Percentiles rank a stretch among this genome's conserved stretches.
phyloP scores from a whole-genome alignment of 2,888 invertebrate species.

The Melieria omissa region DNA sequence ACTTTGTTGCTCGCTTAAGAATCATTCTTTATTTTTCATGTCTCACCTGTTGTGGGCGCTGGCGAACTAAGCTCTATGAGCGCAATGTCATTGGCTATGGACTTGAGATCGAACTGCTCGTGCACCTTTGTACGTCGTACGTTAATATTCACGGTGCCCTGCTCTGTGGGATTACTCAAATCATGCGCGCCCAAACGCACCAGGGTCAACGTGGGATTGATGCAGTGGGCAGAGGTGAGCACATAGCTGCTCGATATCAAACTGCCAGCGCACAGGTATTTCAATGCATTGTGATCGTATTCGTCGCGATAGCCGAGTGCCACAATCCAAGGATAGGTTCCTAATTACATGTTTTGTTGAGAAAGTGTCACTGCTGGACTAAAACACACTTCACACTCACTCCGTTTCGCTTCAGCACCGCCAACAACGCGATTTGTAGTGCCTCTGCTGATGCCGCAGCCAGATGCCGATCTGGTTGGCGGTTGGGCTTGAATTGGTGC shows the following conservation, averaged over 20 bases:
- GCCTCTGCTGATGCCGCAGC: slow-evolving; percentile 69
- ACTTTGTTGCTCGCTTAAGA: not conserved
- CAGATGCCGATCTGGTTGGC: slow-evolving; percentile 7
- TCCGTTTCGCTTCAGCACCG: slow-evolving; percentile 56
- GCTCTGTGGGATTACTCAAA: slow-evolving; percentile 68
- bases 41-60: slow-evolving; percentile 54
- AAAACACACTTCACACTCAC: slow-evolving; percentile 43
- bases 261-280: slow-evolving; percentile 81
- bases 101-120: slow-evolving; percentile 73
- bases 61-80: slow-evolving; percentile 72
- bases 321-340: slow-evolving; percentile 87
- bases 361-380: not conserved
- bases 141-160: slow-evolving; percentile 72
- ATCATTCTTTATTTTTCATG: not conserved
- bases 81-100: slow-evolving; percentile 82
- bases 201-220: slow-evolving; percentile 63
- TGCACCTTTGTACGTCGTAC: slow-evolving; percentile 74
- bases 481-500: not conserved
- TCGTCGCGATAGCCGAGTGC: slow-evolving; percentile 74
- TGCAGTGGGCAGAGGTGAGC: slow-evolving; percentile 75
- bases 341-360: slow-evolving; percentile 56
- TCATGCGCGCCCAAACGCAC: slow-evolving; percentile 84
- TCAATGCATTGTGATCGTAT: slow-evolving; percentile 60
- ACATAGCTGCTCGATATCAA: slow-evolving; percentile 76
- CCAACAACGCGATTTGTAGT: slow-evolving; percentile 71